A percentile compares a stretch with the other conserved stretches of the same genome.
phyloP scores from a whole-genome alignment of 2,113 vertebrate genomes.

The Anser brachyrhynchus region DNA sequence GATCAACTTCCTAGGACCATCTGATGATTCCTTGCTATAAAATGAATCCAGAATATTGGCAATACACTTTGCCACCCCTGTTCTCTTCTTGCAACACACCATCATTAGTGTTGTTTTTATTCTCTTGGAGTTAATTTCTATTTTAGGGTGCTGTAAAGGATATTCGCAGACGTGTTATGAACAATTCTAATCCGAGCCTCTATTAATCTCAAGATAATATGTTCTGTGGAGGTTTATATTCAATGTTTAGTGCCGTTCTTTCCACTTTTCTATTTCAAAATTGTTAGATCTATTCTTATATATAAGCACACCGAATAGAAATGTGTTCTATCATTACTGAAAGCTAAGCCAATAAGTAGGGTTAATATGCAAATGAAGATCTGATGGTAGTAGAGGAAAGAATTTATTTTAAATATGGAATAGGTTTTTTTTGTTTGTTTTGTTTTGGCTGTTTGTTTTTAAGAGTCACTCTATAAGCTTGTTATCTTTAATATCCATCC shows the following conservation, averaged over 20 bases:
- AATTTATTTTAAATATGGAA: not conserved
- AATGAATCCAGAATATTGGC: rapidly evolving
- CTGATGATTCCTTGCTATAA: not conserved
- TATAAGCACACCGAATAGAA: not conserved
- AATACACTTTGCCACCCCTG: rapidly evolving
- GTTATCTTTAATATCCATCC: not conserved
- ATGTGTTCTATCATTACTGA: not conserved
- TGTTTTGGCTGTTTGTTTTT: not conserved
- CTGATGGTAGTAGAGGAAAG: not conserved
- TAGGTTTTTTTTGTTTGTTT: not conserved
- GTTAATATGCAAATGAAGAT: not conserved
- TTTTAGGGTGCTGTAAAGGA: rapidly evolving
- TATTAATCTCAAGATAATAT: not conserved
- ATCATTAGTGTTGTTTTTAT: not conserved
- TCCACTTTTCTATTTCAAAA: not conserved
- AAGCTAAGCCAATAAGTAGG: not conserved
- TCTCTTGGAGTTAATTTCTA: not conserved
- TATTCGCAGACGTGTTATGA: not conserved
- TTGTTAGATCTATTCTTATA: not conserved
- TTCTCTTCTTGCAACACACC: rapidly evolving
- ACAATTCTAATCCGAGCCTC: rapidly evolving
- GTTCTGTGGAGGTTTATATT: not conserved
- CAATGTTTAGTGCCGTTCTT: not conserved
- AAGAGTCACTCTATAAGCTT: not conserved
- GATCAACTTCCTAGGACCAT: not conserved